Evolutionary conservation across 2,888 invertebrate species (phyloP), one percentile per base, ranked within the genome.

Genomic region (Strigamia transsilvanica): DNA sequence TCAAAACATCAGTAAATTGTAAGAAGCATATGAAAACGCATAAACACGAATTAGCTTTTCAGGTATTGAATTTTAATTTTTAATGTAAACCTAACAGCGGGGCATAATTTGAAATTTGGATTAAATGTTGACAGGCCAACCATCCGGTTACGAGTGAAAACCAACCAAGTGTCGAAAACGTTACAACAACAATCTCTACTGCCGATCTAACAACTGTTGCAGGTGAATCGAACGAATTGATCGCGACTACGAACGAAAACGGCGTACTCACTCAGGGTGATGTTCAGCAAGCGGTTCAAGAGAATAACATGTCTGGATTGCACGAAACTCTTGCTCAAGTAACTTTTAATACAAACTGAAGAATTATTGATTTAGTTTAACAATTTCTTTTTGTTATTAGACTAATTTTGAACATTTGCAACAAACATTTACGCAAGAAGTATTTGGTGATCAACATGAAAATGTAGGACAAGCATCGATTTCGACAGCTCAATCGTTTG

Each of bases 11-110:
- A 15, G 89, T 90, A 23, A 90, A 91, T 85, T 92, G 92, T 86
- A 89, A 91, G 85, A 91, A 91, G 84, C 93, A 93, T 85, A 92
- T 93, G 88, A 90, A 90, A 85, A 90, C 90, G 4, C 92, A 92
- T 86, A 89, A 90, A 84, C 88, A 88, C 82, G 91, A 91, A 85
- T 85, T 90, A 12, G 89, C 89, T 18, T 86, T 89, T 84, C 89
- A 87, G 84, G 86, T 86, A 3, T 41, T 34, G 18, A n/a, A 21
- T 6, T 80, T 5, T 5, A 3, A 3, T 34, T n/a, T 80, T 80
- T 80, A 46, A 41, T 80, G 4, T 42, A 21, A 15, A 18, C 12
- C 0, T 42, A 18, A 79, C 1, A 46, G 15, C 5, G 13, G n/a
- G n/a, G 15, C 1, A 13, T 46, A 46, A 46, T 15, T 46, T 12